A percentile compares a stretch with the other conserved stretches of the same genome.
Evolutionary conservation across 2,888 invertebrate genomes (phyloP).

Genomic region (Hydropsyche betteni): DNA sequence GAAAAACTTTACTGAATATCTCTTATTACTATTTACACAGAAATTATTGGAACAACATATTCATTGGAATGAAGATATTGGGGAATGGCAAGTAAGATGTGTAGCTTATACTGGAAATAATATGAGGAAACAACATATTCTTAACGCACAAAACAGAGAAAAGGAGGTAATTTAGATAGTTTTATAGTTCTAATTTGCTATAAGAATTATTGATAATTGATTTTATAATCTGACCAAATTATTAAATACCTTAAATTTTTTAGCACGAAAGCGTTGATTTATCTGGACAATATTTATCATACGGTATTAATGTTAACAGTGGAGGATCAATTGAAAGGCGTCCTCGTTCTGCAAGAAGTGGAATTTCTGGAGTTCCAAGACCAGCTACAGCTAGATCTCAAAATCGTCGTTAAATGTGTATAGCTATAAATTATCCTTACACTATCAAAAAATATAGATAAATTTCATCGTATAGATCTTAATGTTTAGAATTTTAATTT

Average conservation of each 20-base stretch:
- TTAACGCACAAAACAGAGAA: slow-evolving; percentile 57
- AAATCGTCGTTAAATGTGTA: slow-evolving; percentile 41
- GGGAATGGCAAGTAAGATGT: slow-evolving; percentile 97
- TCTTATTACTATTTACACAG: slow-evolving; percentile 59
- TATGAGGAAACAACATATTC: slow-evolving; percentile 79
- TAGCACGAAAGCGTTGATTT: slow-evolving; percentile 70
- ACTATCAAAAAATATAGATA: slow-evolving; percentile 2
- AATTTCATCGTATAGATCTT: background rate
- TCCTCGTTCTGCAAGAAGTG: slow-evolving; percentile 63
- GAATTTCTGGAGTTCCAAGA: slow-evolving; percentile 65
- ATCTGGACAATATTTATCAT: slow-evolving; percentile 73
- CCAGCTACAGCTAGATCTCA: slow-evolving; percentile 61
- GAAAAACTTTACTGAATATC: background rate
- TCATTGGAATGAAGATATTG: slow-evolving; percentile 98
- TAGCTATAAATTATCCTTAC: background rate
- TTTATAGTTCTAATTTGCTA: slow-evolving; percentile 35
- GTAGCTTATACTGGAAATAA: slow-evolving; percentile 99
- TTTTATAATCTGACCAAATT: background rate
- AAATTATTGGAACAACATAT: slow-evolving; percentile 90
- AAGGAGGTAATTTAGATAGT: slow-evolving; percentile 55
- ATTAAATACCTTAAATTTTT: slow-evolving; percentile 42
- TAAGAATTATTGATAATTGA: slow-evolving; percentile 11
- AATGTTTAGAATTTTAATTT: background rate
- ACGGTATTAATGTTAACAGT: slow-evolving; percentile 59
- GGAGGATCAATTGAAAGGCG: slow-evolving; percentile 54